These are phyloP conservation scores for Euthynnus affinis DNA, from an alignment of 2,797 vertebrate species.

Conservation along the genomic window DNA sequence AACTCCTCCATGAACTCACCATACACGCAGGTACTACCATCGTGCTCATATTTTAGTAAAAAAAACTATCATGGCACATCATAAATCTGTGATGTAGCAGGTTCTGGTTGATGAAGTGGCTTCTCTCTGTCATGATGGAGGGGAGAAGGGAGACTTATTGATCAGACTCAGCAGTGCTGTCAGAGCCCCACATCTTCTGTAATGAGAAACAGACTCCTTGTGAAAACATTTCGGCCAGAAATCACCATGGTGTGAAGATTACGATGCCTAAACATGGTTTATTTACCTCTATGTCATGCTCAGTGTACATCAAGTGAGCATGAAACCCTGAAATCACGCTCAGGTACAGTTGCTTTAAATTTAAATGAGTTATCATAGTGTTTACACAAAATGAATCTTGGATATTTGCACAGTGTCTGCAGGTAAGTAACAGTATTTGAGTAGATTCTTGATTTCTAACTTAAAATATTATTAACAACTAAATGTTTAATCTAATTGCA, in stretches of 20 bases:
- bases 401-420: constrained; percentile 38
- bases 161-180: constrained; percentile 83
- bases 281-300: constrained; percentile 23
- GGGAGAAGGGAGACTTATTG: constrained; percentile 75
- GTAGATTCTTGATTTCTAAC: constrained; percentile 15
- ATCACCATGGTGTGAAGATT: constrained; percentile 46
- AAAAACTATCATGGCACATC: constrained; percentile 34
- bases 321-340: constrained; percentile 32
- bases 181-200: constrained; percentile 88
- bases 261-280: constrained; percentile 34
- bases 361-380: constrained; percentile 11
- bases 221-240: constrained; percentile 54
- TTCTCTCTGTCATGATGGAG: constrained; percentile 45
- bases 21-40: constrained; percentile 72
- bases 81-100: constrained; percentile 32
- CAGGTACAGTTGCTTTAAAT: constrained; percentile 5
- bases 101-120: constrained; percentile 35
- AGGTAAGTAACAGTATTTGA: constrained; percentile 71
- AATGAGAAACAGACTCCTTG: constrained; percentile 98
- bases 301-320: constrained; percentile 20
- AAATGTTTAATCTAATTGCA: not conserved
- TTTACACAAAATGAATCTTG: constrained; percentile 26
- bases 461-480: not conserved
- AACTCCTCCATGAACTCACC: constrained; percentile 74
- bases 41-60: constrained; percentile 39